Conservation (phyloP, 2,888 invertebrate genomes). For the Prosapia bicincta region DNA sequence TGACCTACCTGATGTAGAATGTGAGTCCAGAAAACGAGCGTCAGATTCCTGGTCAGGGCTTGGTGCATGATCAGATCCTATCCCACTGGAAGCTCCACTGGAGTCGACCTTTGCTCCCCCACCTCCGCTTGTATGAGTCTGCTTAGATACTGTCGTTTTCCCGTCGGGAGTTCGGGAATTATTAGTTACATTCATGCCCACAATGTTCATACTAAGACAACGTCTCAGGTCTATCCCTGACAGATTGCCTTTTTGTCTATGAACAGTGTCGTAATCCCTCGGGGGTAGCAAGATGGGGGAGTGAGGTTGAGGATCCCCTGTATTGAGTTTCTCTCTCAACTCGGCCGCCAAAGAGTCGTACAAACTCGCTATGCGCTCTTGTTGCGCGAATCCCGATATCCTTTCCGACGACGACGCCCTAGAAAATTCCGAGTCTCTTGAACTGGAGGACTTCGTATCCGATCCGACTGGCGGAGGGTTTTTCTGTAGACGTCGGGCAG, state of each 20-base stretch:
- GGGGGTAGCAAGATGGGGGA: conserved; percentile 75
- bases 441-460: conserved; percentile 28
- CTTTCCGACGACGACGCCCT: conserved; percentile 38
- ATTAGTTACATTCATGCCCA: conserved; percentile 49
- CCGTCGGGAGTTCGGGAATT: background rate
- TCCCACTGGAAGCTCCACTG: conserved; percentile 82
- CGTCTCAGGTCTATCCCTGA: conserved; percentile 66
- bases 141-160: background rate
- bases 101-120: conserved; percentile 56
- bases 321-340: conserved; percentile 69
- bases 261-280: conserved; percentile 91
- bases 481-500: conserved; percentile 32
- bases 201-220: conserved; percentile 68
- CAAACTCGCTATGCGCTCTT: conserved; percentile 60
- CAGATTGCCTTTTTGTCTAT: conserved; percentile 71
- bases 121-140: conserved; percentile 42
- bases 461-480: conserved; percentile 24
- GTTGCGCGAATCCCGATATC: conserved; percentile 32
- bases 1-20: conserved; percentile 61
- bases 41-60: conserved; percentile 63
- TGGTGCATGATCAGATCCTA: conserved; percentile 84
- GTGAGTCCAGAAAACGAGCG: conserved; percentile 52
- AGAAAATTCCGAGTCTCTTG: conserved; percentile 40
- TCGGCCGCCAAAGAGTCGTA: conserved; percentile 93
- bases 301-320: conserved; percentile 35